phyloP scores from a whole-genome alignment of 2,113 vertebrate genomes.

The Trachemys scripta region DNA sequence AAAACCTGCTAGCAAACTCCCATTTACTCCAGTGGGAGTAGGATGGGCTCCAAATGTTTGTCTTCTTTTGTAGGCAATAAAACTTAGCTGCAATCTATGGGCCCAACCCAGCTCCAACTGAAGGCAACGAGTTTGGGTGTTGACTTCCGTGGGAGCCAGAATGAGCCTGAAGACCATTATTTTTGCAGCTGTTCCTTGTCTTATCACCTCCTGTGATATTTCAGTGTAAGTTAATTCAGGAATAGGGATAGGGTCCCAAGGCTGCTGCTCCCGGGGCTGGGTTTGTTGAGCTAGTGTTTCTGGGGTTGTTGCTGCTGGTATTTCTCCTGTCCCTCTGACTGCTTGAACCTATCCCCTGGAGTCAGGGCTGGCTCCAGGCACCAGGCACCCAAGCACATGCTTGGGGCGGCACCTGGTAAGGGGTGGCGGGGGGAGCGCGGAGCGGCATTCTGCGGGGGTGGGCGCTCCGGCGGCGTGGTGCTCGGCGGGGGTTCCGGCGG shows the following conservation, averaged over 20 bases:
- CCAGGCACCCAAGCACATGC: too few relatives aligned
- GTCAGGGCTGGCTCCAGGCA: neutral
- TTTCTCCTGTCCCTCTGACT: constrained; percentile 41
- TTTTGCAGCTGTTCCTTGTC: neutral
- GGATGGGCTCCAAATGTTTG: neutral
- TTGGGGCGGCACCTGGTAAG: too few relatives aligned
- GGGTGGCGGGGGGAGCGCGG: too few relatives aligned
- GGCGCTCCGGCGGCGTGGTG: too few relatives aligned
- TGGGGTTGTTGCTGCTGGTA: constrained; percentile 42
- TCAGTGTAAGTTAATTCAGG: neutral
- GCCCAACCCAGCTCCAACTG: neutral
- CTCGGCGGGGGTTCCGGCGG: too few relatives aligned
- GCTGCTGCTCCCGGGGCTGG: neutral
- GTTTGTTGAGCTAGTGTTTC: neutral
- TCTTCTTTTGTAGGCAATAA: neutral
- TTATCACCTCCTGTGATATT: neutral
- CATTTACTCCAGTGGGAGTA: neutral
- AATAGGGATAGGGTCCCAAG: neutral
- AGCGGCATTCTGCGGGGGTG: too few relatives aligned
- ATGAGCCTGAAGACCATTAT: neutral
- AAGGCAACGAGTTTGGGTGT: neutral
- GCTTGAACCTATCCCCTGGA: constrained; percentile 19
- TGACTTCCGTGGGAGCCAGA: neutral
- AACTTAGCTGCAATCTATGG: neutral
- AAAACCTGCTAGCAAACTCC: neutral